These are phyloP conservation scores for Lucilia cuprina DNA, from an alignment of 1,140 invertebrate species.

Conservation along the genomic window DNA sequence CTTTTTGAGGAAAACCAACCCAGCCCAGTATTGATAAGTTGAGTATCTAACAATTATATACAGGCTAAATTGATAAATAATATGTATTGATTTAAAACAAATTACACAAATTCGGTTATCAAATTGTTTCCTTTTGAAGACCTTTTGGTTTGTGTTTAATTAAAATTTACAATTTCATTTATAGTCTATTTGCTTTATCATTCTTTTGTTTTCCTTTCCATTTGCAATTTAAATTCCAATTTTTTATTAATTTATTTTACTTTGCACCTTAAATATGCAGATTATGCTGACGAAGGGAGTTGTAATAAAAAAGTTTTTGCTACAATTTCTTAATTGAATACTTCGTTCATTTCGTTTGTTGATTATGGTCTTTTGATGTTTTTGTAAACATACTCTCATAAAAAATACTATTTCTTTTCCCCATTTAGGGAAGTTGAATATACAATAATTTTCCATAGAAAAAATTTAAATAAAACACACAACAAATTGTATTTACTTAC, in stretches of 20 bases:
- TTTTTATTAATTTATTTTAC: neutral
- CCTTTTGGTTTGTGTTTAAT: neutral
- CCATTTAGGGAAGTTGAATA: neutral
- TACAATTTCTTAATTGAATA: slow-evolving; percentile 8
- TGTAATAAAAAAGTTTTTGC: neutral
- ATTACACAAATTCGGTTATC: too few relatives aligned
- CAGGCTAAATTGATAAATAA: too few relatives aligned
- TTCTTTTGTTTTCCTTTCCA: too few relatives aligned
- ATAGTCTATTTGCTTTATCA: too few relatives aligned
- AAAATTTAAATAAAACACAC: neutral
- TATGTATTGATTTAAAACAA: too few relatives aligned
- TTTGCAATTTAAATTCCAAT: too few relatives aligned
- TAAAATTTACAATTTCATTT: neutral
- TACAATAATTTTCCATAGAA: neutral
- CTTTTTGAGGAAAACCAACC: too few relatives aligned
- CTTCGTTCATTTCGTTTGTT: slow-evolving; percentile 7
- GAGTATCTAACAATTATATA: too few relatives aligned
- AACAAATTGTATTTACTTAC: neutral
- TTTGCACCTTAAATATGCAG: neutral
- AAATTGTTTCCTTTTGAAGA: too few relatives aligned
- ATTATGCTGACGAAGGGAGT: neutral
- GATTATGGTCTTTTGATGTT: slow-evolving; percentile 11
- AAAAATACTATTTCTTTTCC: neutral
- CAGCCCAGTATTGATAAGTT: too few relatives aligned
- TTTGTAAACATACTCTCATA: neutral